Evolutionary conservation across 2,888 invertebrate genomes (phyloP), one percentile per base, ranked within the genome.

Genomic region (Suillia variegata): DNA sequence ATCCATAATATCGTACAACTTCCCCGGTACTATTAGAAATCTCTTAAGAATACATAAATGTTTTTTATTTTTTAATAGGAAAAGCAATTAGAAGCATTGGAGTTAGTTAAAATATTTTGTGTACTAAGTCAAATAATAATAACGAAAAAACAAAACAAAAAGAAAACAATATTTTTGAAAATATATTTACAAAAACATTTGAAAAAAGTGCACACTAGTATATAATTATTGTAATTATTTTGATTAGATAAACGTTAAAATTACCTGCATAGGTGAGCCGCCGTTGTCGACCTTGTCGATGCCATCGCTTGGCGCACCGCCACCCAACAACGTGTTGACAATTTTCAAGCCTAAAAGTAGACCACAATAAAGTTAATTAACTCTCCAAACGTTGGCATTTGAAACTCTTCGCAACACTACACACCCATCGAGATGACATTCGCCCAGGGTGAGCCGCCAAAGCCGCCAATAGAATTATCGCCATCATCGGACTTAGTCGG

Each of bases 251-350:
- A 62, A 48, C 34, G 45, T n/a, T 54, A n/a, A 26, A 38, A 61
- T 67, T 87, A 94, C 94, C 92, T 93, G 94, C 90, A 94, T 91
- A 62, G 94, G 93, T 17, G 90, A 89, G 65, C 89, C 89, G 75
- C 90, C 92, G 79, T 93, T 92, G 83, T 94, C 94, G 59, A 94
- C 92, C 83, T 94, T 94, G 81, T 95, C 94, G 80, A 94, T 93
- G 59, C 92, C 92, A 76, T 93, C 93, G 71, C 87, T 87, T 49
- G 88, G 87, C 33, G 87, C 89, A 21, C 86, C 87, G 61, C 92
- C 92, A 54, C 93, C 92, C 59, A 95, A 85, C 69, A 94, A 85
- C 34, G 93, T 92, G 24, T 93, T 91, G 64, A 95, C 85, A 74
- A 95, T 91, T 82, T 93, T 91, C 58, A 94, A 85, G 54, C 94